A percentile compares a stretch with the other conserved stretches of the same genome.
phyloP scores from a whole-genome alignment of 2,113 vertebrate genomes.

The Rhineura floridana region DNA sequence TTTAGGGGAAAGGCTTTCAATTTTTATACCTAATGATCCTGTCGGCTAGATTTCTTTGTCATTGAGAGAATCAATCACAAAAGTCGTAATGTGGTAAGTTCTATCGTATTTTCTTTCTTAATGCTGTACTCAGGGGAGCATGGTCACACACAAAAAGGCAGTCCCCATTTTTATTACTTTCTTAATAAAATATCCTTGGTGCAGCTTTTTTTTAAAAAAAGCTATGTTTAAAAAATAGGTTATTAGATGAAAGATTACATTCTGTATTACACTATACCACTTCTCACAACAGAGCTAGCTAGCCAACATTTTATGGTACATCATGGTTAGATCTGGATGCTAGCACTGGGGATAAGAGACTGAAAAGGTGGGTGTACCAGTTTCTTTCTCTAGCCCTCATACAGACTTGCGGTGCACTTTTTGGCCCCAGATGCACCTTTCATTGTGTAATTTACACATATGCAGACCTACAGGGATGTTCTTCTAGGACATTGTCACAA shows the following conservation, averaged over 20 bases:
- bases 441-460: no score
- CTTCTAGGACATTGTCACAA: no score
- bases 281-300: not conserved
- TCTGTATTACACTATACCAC: not conserved
- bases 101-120: conserved; percentile 14
- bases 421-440: no score
- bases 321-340: no score
- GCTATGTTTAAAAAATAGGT: conserved; percentile 42
- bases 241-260: not conserved
- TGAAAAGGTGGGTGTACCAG: not conserved
- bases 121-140: not conserved
- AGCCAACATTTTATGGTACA: conserved; percentile 11
- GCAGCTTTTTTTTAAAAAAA: conserved; percentile 2
- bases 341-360: not conserved
- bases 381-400: no score
- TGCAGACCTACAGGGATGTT: no score
- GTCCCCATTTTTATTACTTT: conserved; percentile 2
- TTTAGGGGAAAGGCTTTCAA: not conserved
- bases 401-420: no score
- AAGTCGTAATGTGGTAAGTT: not conserved
- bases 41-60: not conserved
- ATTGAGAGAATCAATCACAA: not conserved
- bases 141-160: not conserved
- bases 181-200: not conserved
- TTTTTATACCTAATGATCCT: not conserved